Evolutionary conservation across 2,797 vertebrate genomes (phyloP).

Genomic region (Lithobates pipiens): DNA sequence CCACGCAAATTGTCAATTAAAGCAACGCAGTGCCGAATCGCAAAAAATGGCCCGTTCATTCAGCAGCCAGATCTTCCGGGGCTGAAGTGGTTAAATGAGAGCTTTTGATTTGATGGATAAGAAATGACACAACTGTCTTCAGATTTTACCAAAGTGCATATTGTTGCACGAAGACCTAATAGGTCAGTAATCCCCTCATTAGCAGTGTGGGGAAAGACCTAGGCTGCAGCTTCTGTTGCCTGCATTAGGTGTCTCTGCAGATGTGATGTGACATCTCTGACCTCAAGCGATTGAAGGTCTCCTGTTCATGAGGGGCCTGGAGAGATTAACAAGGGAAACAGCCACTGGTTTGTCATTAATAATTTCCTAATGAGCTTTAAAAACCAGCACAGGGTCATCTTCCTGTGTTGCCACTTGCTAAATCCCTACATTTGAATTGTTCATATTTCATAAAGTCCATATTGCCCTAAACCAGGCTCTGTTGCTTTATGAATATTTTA

Average conservation of each 20-base stretch:
- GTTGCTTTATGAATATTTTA: no score
- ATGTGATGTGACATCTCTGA: conserved; percentile 30
- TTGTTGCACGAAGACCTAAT: neutral
- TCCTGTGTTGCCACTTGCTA: neutral
- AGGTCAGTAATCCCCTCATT: neutral
- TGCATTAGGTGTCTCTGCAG: neutral
- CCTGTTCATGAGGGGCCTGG: neutral
- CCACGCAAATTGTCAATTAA: no score
- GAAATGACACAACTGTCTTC: neutral
- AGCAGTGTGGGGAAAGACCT: neutral
- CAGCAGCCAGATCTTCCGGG: no score
- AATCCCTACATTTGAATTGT: neutral
- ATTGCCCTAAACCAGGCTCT: neutral
- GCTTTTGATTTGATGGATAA: neutral
- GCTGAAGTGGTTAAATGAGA: neutral
- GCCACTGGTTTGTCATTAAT: conserved; percentile 22
- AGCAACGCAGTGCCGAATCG: no score
- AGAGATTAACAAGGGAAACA: conserved; percentile 7
- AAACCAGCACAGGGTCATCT: neutral
- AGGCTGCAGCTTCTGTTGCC: neutral
- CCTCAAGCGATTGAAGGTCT: conserved; percentile 1
- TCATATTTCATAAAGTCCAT: no score
- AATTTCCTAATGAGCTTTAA: conserved; percentile 19
- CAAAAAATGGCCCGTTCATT: no score
- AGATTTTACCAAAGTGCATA: neutral